Evolutionary conservation across 1,140 invertebrate species (phyloP).

Genomic region (Lepidostoma basale): DNA sequence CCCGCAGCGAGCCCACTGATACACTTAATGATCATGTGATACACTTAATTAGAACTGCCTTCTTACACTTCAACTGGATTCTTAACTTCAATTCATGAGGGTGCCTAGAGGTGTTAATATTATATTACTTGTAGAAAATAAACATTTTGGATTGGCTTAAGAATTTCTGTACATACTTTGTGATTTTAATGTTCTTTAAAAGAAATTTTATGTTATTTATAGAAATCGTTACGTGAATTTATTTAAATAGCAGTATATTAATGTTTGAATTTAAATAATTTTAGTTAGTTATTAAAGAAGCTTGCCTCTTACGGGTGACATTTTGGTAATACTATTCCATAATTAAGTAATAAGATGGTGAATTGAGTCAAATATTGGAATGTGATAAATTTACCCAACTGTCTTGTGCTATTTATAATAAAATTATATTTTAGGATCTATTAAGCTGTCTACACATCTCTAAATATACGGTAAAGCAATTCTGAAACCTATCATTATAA

Average conservation of each 20-base stretch:
- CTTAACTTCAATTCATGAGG: conserved; percentile 22
- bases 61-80: conserved; percentile 24
- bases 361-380: conserved; percentile 40
- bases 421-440: conserved; percentile 34
- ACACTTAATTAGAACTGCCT: conserved; percentile 14
- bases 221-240: conserved; percentile 15
- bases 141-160: background rate
- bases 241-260: conserved; percentile 6
- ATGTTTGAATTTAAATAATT: background rate
- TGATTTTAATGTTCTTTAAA: conserved; percentile 3
- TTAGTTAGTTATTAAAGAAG: background rate
- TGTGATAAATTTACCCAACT: conserved; percentile 35
- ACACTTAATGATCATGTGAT: background rate
- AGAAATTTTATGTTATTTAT: conserved; percentile 10
- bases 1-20: background rate
- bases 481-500: background rate
- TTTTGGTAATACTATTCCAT: conserved; percentile 3
- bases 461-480: background rate
- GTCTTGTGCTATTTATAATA: conserved; percentile 43
- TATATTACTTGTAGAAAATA: conserved; percentile 4
- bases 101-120: conserved; percentile 16
- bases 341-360: conserved; percentile 14
- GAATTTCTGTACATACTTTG: conserved; percentile 5
- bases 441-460: conserved; percentile 3
- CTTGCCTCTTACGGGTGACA: background rate